A percentile compares a stretch with the other conserved stretches of the same genome.
Evolutionary conservation across 2,113 vertebrate species (phyloP).

Genomic region (Nanger granti): DNA sequence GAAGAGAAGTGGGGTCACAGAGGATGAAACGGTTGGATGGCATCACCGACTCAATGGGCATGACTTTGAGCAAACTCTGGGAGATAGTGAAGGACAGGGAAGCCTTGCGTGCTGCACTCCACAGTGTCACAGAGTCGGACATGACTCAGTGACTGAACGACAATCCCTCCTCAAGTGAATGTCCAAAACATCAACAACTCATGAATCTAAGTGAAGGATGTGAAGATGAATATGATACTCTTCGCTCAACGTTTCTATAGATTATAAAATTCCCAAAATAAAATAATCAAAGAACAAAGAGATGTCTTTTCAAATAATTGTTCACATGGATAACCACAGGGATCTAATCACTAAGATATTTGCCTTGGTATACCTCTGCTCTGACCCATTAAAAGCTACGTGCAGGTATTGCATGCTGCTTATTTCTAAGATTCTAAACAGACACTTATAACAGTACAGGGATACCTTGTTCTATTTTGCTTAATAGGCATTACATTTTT

Average conservation of each 20-base stretch:
- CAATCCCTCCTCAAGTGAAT: neutral
- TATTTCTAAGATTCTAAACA: neutral
- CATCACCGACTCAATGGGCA: neutral
- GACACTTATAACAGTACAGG: neutral
- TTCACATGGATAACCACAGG: neutral
- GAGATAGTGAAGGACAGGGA: neutral
- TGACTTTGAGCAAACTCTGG: neutral
- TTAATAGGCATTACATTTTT: neutral
- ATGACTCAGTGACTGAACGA: neutral
- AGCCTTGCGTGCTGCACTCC: accelerated
- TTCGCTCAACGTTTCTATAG: neutral
- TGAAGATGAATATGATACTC: neutral
- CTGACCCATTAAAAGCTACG: neutral
- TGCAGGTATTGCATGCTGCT: neutral
- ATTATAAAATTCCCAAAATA: neutral
- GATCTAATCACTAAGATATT: neutral
- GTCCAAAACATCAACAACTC: neutral
- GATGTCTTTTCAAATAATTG: neutral
- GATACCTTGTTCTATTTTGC: neutral
- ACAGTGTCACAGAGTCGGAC: neutral
- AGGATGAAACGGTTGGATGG: neutral
- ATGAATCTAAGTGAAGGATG: neutral
- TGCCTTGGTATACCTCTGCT: neutral
- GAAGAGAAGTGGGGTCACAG: neutral
- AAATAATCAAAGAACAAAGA: neutral